phyloP scores from a whole-genome alignment of 2,888 invertebrate species.

The Cryptocephalus primarius region DNA sequence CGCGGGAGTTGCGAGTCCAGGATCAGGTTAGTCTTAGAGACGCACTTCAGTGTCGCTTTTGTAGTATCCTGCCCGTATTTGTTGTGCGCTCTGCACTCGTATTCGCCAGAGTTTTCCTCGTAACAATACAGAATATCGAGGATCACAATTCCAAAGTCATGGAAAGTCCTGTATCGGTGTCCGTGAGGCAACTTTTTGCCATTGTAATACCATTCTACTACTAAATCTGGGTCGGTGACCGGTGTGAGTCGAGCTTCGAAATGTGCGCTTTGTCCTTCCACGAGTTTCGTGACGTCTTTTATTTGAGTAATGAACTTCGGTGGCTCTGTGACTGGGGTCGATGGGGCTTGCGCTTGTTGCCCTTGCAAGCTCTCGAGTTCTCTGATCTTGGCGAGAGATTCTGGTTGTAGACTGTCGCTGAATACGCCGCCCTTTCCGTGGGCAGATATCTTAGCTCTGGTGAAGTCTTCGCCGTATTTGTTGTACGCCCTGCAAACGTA shows the following conservation, averaged over 20 bases:
- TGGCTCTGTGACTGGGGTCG: slow-evolving; percentile 62
- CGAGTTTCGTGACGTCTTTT: slow-evolving; percentile 68
- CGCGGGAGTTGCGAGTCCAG: slow-evolving; percentile 87
- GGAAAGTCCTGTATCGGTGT: slow-evolving; percentile 93
- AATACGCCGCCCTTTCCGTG: slow-evolving; percentile 79
- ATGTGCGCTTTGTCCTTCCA: slow-evolving; percentile 92
- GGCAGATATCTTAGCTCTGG: slow-evolving; percentile 74
- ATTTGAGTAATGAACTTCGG: slow-evolving; percentile 87
- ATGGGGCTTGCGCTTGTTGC: slow-evolving; percentile 52
- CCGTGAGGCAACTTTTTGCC: slow-evolving; percentile 87
- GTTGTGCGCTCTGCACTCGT: slow-evolving; percentile 87
- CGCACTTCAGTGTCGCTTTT: slow-evolving; percentile 73
- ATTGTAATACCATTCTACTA: slow-evolving; percentile 92
- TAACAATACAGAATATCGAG: slow-evolving; percentile 92
- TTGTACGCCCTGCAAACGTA: slow-evolving; percentile 87
- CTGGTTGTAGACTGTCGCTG: slow-evolving; percentile 81
- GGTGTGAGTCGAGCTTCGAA: slow-evolving; percentile 88
- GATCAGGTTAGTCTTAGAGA: slow-evolving; percentile 80
- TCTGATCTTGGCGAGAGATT: slow-evolving; percentile 76
- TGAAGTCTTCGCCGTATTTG: slow-evolving; percentile 82
- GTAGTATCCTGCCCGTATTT: slow-evolving; percentile 83
- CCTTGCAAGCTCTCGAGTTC: slow-evolving; percentile 70
- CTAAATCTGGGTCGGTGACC: slow-evolving; percentile 86
- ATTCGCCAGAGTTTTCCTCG: slow-evolving; percentile 89
- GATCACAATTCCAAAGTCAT: slow-evolving; percentile 94